Evolutionary conservation across 1,140 invertebrate species (phyloP).

Genomic region (Caenorhabditis latens): DNA sequence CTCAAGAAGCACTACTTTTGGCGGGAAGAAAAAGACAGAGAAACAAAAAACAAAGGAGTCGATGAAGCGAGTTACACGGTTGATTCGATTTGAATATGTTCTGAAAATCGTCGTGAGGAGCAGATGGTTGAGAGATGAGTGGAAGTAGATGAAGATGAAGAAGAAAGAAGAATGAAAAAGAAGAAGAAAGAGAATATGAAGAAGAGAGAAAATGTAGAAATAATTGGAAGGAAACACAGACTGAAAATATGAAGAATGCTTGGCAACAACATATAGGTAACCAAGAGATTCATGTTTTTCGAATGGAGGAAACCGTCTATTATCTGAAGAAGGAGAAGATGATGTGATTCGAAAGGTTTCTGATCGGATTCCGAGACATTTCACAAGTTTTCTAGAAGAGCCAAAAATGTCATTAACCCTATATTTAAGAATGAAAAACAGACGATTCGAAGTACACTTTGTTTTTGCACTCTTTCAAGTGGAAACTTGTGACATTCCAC

Average conservation of each 20-base stretch:
- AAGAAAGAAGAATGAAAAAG: neutral
- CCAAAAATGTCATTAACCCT: too few species aligned
- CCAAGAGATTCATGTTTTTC: neutral
- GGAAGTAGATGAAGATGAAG: neutral
- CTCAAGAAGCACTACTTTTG: conserved; percentile 6
- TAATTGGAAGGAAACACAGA: conserved; percentile 1
- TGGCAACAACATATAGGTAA: conserved; percentile 21
- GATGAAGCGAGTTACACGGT: conserved; percentile 53
- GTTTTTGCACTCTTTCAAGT: too few species aligned
- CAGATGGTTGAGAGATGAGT: conserved; percentile 23
- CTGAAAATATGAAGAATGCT: neutral
- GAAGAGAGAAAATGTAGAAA: neutral
- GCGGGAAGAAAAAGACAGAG: neutral
- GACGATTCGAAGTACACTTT: too few species aligned
- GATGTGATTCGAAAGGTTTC: neutral
- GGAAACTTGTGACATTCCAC: neutral
- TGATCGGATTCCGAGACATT: neutral
- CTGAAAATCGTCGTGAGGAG: conserved; percentile 17
- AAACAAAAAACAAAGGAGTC: conserved; percentile 48
- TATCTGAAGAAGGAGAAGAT: neutral
- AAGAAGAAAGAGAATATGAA: neutral
- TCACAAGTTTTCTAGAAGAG: neutral
- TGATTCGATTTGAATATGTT: conserved; percentile 52
- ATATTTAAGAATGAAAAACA: too few species aligned
- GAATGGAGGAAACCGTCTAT: conserved; percentile 27